A percentile compares a stretch with the other conserved stretches of the same genome.
These are phyloP conservation scores for Riptortus pedestris DNA, from an alignment of 1,140 invertebrate genomes.

Conservation along the genomic window DNA sequence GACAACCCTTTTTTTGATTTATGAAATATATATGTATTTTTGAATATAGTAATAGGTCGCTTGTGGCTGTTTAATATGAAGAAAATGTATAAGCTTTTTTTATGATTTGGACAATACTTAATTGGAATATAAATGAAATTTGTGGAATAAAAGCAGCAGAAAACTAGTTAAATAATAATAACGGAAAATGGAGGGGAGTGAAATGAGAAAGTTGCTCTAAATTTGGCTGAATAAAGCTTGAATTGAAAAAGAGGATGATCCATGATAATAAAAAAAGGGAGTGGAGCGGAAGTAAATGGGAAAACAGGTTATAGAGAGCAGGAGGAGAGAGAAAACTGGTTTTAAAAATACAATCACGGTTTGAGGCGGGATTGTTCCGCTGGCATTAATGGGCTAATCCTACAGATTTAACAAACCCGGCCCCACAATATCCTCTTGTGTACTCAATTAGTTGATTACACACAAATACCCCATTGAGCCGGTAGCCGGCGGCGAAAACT, in stretches of 20 bases:
- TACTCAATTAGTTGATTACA: constrained; percentile 27
- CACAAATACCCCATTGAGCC: constrained; percentile 16
- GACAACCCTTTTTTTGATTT: no score
- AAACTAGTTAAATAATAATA: no score
- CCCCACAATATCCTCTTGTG: constrained; percentile 11
- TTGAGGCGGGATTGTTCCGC: neutral
- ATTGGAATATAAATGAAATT: no score
- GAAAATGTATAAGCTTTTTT: no score
- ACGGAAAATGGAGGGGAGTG: neutral
- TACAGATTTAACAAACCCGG: constrained; percentile 9
- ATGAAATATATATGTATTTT: no score
- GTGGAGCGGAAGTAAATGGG: constrained; percentile 5
- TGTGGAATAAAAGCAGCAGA: no score
- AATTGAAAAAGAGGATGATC: neutral
- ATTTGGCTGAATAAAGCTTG: neutral
- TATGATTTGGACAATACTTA: no score
- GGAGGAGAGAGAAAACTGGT: neutral
- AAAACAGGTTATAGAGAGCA: neutral
- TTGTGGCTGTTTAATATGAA: no score
- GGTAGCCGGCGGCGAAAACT: neutral
- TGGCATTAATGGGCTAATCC: constrained; percentile 12
- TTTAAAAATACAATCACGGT: constrained; percentile 4
- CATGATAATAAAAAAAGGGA: neutral
- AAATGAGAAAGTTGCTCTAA: neutral
- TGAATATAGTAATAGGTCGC: no score